A percentile compares a stretch with the other conserved stretches of the same genome.
Conservation (phyloP, 2,797 vertebrate species). For the Rhadinocentrus ornatus region DNA sequence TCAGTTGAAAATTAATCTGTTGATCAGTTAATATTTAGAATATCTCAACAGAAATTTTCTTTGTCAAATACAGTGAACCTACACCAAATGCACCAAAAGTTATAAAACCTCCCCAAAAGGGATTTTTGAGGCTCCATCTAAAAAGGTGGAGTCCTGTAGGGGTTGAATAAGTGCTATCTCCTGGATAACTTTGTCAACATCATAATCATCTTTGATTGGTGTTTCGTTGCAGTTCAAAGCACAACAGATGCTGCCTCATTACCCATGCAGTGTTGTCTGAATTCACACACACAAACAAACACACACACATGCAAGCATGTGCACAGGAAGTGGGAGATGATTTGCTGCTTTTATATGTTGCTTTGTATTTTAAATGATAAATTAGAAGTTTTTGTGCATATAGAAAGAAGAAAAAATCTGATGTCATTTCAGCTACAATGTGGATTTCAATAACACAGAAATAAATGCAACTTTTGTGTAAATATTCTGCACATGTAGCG, state of each 20-base stretch:
- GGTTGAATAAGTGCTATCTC: conserved; percentile 66
- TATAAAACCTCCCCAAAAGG: conserved; percentile 23
- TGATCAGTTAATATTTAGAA: conserved; percentile 18
- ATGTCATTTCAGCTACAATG: neutral
- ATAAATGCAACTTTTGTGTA: neutral
- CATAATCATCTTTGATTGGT: conserved; percentile 81
- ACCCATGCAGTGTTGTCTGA: conserved; percentile 55
- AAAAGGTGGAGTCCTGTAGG: conserved; percentile 60
- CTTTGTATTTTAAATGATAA: conserved; percentile 17
- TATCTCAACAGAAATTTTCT: conserved; percentile 11
- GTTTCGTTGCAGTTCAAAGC: conserved; percentile 58
- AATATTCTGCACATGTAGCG: neutral
- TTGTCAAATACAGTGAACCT: too few species aligned
- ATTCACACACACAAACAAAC: conserved; percentile 30
- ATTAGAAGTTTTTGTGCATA: conserved; percentile 4
- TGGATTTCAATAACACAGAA: conserved; percentile 17
- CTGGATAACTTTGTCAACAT: conserved; percentile 76
- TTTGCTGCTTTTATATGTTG: conserved; percentile 32
- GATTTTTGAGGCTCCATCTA: conserved; percentile 47
- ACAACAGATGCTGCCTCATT: conserved; percentile 78
- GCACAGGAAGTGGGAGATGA: conserved; percentile 38
- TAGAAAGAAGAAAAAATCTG: neutral
- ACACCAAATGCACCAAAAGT: conserved; percentile 1
- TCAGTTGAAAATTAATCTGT: neutral
- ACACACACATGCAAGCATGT: conserved; percentile 6